Base-by-base conservation (phyloP, 2,113 vertebrate genomes). In the Stictonetta naevosa region DNA sequence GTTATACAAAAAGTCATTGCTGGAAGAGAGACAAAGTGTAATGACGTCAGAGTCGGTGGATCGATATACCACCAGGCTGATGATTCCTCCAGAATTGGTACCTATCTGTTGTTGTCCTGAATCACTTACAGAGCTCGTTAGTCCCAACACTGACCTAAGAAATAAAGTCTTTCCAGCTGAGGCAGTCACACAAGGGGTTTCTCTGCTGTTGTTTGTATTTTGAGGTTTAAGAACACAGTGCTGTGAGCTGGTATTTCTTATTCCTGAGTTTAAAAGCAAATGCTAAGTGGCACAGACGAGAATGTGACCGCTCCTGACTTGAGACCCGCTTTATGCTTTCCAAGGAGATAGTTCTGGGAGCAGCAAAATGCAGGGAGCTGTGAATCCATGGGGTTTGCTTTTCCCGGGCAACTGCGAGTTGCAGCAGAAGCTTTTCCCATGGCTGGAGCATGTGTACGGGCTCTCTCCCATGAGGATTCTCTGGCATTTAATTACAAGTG, bases 241-340 rank as follows among this genome's bases (percentile, higher is more conserved):
- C 25, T 67, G n/a, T 88, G 55, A 87, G 60, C 44, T 34, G 38
- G 11, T 38, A 60, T 64, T 69, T 77, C 16, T 74, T 59, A 76
- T 15, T 93, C 26, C 60, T 42, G 40, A 75, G 52, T 69, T 71
- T 46, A 92, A 92, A 92, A 59, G 31, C 36, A 92, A 92, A 74
- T 20, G 13, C 14, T 71, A 13, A 75, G 78, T 53, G 23, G 55
- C 71, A 86, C 64, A 67, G 56, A 33, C 13, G 42, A 60, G 69
- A 72, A 36, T 34, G 80, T 48, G 78, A 38, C 46, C 80, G 5
- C 14, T 88, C 13, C 66, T 81, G 38, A 34, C 74, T 50, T 52
- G 48, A 36, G 75, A 68, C 14, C 29, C 38, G 25, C 0, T 1
- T 36, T 15, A 10, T 26, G 6, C 56, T 80, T 92, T 88, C 40